Conservation (phyloP, 2,888 invertebrate species). For the Thalpophila matura region DNA sequence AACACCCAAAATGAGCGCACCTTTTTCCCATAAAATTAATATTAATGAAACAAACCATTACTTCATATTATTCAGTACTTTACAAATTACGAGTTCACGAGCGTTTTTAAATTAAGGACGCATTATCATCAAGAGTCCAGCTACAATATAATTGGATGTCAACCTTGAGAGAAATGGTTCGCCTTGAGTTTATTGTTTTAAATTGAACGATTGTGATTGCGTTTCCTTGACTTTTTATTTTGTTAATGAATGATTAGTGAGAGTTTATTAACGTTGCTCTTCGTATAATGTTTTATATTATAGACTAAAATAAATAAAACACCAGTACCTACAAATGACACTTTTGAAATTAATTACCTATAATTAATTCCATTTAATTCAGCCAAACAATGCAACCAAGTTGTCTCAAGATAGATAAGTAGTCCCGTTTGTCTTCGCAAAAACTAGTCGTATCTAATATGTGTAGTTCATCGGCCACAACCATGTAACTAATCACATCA, state of each 20-base stretch:
- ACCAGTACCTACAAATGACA: too few relatives aligned
- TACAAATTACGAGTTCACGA: conserved; percentile 7
- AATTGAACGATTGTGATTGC: conserved; percentile 51
- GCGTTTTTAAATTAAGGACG: conserved; percentile 32
- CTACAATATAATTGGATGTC: conserved; percentile 36
- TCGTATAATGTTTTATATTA: neutral
- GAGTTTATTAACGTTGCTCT: neutral
- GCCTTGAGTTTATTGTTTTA: conserved; percentile 53
- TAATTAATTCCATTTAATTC: too few relatives aligned
- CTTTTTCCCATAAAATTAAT: neutral
- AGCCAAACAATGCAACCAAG: too few relatives aligned
- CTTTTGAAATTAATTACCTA: too few relatives aligned
- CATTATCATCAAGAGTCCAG: conserved; percentile 22
- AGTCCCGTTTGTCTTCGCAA: too few relatives aligned
- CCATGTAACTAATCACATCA: too few relatives aligned
- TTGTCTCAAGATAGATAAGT: too few relatives aligned
- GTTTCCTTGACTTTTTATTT: conserved; percentile 20
- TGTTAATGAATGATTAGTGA: conserved; percentile 2
- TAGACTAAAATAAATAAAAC: neutral
- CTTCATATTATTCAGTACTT: conserved; percentile 11
- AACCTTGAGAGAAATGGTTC: conserved; percentile 49
- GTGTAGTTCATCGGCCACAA: too few relatives aligned
- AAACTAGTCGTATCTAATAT: too few relatives aligned
- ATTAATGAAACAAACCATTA: conserved; percentile 4
- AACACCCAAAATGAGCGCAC: neutral